Evolutionary conservation across 2,888 invertebrate species (phyloP).

Genomic region (Micropterix aruncella): DNA sequence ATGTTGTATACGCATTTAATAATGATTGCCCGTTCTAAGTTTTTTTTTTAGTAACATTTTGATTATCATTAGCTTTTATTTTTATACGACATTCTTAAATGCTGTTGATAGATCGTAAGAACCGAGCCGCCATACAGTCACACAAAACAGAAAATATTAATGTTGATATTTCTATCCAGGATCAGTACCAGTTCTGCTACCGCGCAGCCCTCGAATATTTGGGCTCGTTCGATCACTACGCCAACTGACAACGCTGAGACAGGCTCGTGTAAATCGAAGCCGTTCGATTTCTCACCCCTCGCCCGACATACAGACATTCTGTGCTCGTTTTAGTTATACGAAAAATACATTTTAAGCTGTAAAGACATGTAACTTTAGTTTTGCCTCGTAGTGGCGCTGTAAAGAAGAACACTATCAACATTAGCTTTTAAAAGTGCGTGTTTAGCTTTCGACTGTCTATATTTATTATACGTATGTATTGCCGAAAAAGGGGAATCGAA

Average conservation of each 20-base stretch:
- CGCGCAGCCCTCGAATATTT: slow-evolving; percentile 96
- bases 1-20: too few relatives aligned
- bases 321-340: neutral
- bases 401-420: neutral
- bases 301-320: neutral
- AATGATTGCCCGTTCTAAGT: too few relatives aligned
- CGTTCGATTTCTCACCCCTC: neutral
- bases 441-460: neutral
- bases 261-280: slow-evolving; percentile 24
- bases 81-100: too few relatives aligned
- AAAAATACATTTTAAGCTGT: neutral
- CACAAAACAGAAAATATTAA: too few relatives aligned
- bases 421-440: neutral
- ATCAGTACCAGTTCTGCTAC: slow-evolving; percentile 99
- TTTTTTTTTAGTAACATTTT: too few relatives aligned
- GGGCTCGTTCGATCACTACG: slow-evolving; percentile 94
- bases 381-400: neutral
- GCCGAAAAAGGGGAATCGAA: neutral
- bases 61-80: too few relatives aligned
- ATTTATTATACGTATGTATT: neutral
- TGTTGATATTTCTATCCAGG: slow-evolving; percentile 45
- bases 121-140: too few relatives aligned
- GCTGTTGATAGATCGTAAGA: too few relatives aligned
- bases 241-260: slow-evolving; percentile 54
- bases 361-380: neutral